Percentiles rank a stretch among this genome's conserved stretches.
These are phyloP conservation scores for Coranthus polyacanthus DNA, from an alignment of 2,797 vertebrate genomes.

Conservation along the genomic window DNA sequence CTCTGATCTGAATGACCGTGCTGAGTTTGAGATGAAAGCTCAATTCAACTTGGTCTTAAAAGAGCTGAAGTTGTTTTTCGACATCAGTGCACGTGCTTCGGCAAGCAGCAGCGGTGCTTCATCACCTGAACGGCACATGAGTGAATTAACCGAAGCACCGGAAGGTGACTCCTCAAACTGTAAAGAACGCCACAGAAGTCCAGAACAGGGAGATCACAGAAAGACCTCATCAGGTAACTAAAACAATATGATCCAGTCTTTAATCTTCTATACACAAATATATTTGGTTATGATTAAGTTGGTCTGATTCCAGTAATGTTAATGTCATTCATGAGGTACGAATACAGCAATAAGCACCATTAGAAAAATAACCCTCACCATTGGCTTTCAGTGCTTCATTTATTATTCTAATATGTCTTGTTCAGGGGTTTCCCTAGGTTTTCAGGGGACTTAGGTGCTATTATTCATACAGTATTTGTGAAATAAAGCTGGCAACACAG, in stretches of 20 bases:
- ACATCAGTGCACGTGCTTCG: conserved; percentile 81
- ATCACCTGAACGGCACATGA: conserved; percentile 56
- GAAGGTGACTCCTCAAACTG: conserved; percentile 36
- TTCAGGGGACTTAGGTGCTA: too few relatives aligned
- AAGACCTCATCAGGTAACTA: conserved; percentile 62
- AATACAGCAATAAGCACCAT: not conserved
- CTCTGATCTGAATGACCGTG: conserved; percentile 14
- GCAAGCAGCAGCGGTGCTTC: conserved; percentile 26
- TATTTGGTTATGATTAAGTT: not conserved
- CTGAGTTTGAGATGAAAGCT: conserved; percentile 85
- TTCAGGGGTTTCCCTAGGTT: not conserved
- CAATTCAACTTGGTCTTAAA: conserved; percentile 88
- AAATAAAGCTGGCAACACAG: too few relatives aligned
- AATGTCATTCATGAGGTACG: not conserved
- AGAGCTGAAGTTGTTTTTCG: conserved; percentile 88
- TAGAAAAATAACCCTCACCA: not conserved
- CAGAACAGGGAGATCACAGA: conserved; percentile 23
- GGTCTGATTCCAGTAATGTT: not conserved
- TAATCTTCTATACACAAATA: not conserved
- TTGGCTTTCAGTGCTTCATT: not conserved
- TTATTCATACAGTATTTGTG: too few relatives aligned
- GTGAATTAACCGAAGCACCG: conserved; percentile 33
- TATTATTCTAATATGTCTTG: not conserved
- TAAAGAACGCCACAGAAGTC: conserved; percentile 39
- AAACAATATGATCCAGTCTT: not conserved